These are phyloP conservation scores for Aegotheles bennettii DNA, from an alignment of 2,113 vertebrate genomes.

Conservation along the genomic window DNA sequence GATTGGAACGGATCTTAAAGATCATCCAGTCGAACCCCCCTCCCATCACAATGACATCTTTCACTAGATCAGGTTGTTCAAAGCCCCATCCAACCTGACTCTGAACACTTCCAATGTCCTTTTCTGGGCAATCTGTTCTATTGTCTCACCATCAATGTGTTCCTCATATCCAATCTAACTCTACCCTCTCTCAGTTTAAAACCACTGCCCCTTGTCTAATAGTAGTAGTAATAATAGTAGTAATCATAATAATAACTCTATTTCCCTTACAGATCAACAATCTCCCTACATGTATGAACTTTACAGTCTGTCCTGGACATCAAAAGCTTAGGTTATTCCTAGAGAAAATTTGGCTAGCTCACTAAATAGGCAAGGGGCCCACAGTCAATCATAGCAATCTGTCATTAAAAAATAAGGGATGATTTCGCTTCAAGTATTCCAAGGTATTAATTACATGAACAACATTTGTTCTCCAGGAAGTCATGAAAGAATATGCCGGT, in stretches of 20 bases:
- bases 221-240: background rate
- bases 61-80: background rate
- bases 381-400: background rate
- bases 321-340: background rate
- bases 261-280: background rate
- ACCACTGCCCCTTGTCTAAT: background rate
- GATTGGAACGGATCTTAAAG: no score
- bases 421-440: background rate
- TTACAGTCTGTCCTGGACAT: background rate
- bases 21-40: no score
- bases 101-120: background rate
- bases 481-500: background rate
- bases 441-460: background rate
- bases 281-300: background rate
- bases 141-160: background rate
- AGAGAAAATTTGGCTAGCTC: background rate
- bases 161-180: background rate
- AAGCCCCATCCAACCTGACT: fast-evolving
- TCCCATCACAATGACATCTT: no score
- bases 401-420: background rate
- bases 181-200: background rate
- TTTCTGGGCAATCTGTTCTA: background rate
- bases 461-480: background rate
- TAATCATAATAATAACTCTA: background rate
- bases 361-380: background rate